Conservation (phyloP, 2,797 vertebrate genomes). For the Platalea minor region DNA sequence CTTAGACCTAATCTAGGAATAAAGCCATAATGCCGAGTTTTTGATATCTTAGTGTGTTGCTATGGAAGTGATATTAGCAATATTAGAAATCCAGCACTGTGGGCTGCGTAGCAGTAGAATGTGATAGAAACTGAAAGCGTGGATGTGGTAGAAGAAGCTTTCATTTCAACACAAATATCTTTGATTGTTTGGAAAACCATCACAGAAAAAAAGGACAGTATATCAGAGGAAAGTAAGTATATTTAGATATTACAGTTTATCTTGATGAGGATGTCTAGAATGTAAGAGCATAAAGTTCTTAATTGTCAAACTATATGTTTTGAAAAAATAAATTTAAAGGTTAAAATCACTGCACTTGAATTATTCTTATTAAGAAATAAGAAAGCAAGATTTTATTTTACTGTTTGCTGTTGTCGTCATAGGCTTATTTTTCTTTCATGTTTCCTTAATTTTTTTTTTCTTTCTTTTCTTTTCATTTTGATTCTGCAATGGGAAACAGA, state of each 20-base stretch:
- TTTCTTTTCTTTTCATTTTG: not conserved
- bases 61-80: slow-evolving; percentile 48
- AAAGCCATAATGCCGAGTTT: slow-evolving; percentile 13
- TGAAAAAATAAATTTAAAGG: not conserved
- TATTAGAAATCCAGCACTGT: slow-evolving; percentile 38
- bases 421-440: not conserved
- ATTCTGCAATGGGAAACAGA: not conserved
- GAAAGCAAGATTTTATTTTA: not conserved
- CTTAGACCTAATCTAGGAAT: slow-evolving; percentile 7
- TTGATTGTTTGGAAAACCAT: not conserved
- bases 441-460: not conserved
- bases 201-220: not conserved
- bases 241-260: not conserved
- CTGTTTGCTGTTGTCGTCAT: not conserved
- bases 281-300: not conserved
- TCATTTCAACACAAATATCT: not conserved
- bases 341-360: not conserved
- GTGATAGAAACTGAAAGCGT: not conserved
- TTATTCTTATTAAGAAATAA: not conserved
- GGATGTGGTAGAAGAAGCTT: not conserved
- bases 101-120: not conserved
- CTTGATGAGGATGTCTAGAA: not conserved
- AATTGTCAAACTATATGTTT: not conserved
- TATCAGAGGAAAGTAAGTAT: slow-evolving; percentile 14
- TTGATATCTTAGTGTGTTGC: slow-evolving; percentile 36